These are phyloP conservation scores for Drosophila tani DNA, from an alignment of 1,140 invertebrate genomes.

Conservation along the genomic window DNA sequence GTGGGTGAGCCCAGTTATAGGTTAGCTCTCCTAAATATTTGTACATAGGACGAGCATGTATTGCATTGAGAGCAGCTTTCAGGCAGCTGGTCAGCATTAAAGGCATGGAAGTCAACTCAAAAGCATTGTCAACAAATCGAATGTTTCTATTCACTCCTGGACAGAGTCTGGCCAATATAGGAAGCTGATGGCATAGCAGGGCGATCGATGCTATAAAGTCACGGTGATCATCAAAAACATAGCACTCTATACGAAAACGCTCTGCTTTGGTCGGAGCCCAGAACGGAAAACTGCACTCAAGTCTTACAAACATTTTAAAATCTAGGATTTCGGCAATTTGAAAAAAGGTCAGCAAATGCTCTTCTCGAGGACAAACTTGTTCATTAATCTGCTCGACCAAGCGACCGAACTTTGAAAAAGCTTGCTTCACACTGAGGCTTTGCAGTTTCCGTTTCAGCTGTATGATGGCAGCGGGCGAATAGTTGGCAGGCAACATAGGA, in stretches of 20 bases:
- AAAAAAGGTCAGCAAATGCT: not conserved
- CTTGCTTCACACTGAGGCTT: not conserved
- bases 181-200: not conserved
- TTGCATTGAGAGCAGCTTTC: not conserved
- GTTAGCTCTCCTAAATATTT: not conserved
- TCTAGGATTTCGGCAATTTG: not conserved
- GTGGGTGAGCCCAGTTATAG: not conserved
- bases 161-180: not conserved
- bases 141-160: not conserved
- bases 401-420: not conserved
- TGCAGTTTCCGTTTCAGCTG: not conserved
- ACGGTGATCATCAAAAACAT: not conserved
- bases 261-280: not conserved
- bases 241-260: not conserved
- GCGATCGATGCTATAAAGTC: not conserved
- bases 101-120: constrained; percentile 4
- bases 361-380: not conserved
- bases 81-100: not conserved
- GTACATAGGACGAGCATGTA: not conserved
- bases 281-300: not conserved
- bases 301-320: not conserved
- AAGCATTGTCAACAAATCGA: not conserved
- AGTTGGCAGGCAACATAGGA: not conserved
- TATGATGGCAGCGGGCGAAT: not conserved
- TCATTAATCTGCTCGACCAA: not conserved